Conservation (phyloP, 2,888 invertebrate genomes). For the Cyclophora albipunctata region DNA sequence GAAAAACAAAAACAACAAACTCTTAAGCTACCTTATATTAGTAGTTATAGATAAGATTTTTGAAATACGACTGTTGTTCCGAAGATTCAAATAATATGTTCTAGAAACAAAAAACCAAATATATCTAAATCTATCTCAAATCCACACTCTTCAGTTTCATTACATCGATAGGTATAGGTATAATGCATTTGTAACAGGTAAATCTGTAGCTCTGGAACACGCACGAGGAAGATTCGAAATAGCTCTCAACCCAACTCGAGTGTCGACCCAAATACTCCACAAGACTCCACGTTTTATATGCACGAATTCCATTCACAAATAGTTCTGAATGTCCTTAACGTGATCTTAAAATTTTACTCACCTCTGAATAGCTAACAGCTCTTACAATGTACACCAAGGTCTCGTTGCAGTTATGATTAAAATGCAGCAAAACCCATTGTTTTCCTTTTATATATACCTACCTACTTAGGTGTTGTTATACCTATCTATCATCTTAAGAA, state of each 20-base stretch:
- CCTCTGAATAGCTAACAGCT: background rate
- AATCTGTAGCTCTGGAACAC: too few relatives aligned
- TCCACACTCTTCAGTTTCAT: too few relatives aligned
- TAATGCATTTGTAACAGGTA: too few relatives aligned
- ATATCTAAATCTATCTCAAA: too few relatives aligned
- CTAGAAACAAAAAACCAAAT: too few relatives aligned
- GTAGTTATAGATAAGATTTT: too few relatives aligned
- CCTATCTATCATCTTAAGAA: constrained; percentile 21
- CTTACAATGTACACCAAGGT: constrained; percentile 3
- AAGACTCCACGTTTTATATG: constrained; percentile 26
- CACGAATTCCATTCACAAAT: constrained; percentile 26
- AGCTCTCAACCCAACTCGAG: constrained; percentile 38
- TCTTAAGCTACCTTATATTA: too few relatives aligned
- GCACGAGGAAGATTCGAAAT: constrained; percentile 48
- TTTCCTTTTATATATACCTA: constrained; percentile 10
- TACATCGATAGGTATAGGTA: too few relatives aligned
- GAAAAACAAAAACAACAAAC: too few relatives aligned
- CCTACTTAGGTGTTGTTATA: constrained; percentile 11
- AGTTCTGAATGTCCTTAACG: constrained; percentile 17
- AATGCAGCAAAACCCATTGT: constrained; percentile 20
- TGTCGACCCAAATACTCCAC: constrained; percentile 47
- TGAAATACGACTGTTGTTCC: too few relatives aligned
- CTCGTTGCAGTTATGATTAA: constrained; percentile 12
- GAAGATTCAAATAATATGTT: too few relatives aligned
- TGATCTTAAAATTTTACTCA: background rate